These are phyloP conservation scores for Branchinecta sandiegonensis DNA, from an alignment of 2,888 invertebrate species.

Conservation along the genomic window DNA sequence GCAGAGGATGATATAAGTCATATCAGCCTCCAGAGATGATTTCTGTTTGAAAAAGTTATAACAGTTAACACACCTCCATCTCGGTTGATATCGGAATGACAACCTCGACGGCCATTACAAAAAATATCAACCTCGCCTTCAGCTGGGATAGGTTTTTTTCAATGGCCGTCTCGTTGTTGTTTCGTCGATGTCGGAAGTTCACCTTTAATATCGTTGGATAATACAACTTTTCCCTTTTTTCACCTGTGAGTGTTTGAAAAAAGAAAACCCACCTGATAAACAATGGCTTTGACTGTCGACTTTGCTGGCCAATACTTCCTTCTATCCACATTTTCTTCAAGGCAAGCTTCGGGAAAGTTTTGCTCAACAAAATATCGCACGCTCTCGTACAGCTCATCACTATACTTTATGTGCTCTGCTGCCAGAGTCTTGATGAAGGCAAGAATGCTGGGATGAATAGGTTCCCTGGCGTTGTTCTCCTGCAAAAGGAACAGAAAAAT, in stretches of 20 bases:
- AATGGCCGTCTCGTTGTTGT: too few relatives aligned
- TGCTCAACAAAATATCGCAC: not conserved
- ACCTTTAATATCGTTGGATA: too few relatives aligned
- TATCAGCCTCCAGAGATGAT: too few relatives aligned
- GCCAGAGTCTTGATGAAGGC: not conserved
- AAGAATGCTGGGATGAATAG: not conserved
- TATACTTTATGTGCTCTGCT: not conserved
- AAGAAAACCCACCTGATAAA: not conserved
- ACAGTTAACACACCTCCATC: too few relatives aligned
- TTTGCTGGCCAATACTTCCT: slow-evolving; percentile 5
- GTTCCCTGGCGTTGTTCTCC: slow-evolving; percentile 6
- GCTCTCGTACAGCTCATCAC: not conserved
- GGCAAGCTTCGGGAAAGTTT: not conserved
- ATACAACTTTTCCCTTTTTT: too few relatives aligned
- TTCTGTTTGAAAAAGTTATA: too few relatives aligned
- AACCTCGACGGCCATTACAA: too few relatives aligned
- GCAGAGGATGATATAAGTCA: too few relatives aligned
- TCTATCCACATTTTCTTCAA: not conserved
- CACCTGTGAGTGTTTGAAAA: not conserved
- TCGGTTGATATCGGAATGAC: too few relatives aligned
- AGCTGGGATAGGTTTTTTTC: too few relatives aligned
- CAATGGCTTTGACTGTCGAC: not conserved
- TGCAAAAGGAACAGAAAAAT: not conserved
- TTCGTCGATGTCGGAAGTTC: too few relatives aligned
- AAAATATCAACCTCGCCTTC: too few relatives aligned